phyloP scores from a whole-genome alignment of 2,113 vertebrate species.

The Corythornis madagascariensis region DNA sequence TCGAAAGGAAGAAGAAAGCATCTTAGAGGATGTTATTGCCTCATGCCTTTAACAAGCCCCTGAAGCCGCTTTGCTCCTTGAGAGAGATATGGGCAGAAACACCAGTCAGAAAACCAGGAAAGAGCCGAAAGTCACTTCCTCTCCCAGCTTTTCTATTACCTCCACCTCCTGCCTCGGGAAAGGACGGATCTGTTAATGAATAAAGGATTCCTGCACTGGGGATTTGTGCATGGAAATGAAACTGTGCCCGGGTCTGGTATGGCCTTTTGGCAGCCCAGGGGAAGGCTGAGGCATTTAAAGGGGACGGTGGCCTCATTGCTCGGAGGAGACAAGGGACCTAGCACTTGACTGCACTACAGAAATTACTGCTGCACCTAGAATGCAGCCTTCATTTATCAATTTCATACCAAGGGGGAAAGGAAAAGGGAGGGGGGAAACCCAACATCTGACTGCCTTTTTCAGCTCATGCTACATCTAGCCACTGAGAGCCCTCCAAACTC shows the following conservation, averaged over 20 bases:
- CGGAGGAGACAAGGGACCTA: constrained; percentile 79
- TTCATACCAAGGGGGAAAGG: constrained; percentile 73
- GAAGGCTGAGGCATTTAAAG: constrained; percentile 75
- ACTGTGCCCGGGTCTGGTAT: background rate
- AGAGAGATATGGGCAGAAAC: background rate
- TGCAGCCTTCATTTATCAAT: constrained; percentile 86
- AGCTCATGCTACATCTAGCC: constrained; percentile 69
- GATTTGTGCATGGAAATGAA: constrained; percentile 75
- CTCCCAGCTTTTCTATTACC: background rate
- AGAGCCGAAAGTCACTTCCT: background rate
- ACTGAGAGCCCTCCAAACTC: constrained; percentile 66
- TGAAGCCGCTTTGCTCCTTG: background rate
- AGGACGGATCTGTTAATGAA: constrained; percentile 70
- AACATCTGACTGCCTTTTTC: constrained; percentile 76
- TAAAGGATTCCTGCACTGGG: constrained; percentile 33
- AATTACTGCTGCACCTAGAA: constrained; percentile 86
- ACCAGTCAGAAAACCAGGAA: background rate
- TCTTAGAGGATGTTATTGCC: background rate
- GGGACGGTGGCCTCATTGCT: constrained; percentile 80
- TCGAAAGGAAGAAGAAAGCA: background rate
- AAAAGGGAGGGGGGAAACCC: constrained; percentile 63
- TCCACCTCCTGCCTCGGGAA: background rate
- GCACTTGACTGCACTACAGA: constrained; percentile 85
- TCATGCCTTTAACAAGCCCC: background rate
- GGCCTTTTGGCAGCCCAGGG: constrained; percentile 73